Conservation (phyloP, 1,140 invertebrate genomes). For the Tribolium madens region DNA sequence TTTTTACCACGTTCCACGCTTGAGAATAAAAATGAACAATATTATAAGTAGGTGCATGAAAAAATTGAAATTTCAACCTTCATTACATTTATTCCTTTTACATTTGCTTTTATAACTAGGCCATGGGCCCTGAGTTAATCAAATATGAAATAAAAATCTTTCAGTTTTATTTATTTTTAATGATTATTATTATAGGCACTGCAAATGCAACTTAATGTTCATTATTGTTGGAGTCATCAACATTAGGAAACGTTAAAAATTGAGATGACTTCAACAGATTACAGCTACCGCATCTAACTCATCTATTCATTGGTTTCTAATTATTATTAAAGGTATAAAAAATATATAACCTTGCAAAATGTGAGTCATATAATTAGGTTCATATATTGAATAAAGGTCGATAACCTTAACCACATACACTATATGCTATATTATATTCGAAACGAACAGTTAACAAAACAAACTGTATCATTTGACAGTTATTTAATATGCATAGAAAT, state of each 20-base stretch:
- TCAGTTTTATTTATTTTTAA: neutral
- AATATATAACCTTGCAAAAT: neutral
- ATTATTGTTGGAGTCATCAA: neutral
- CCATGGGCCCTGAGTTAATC: neutral
- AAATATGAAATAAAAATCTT: neutral
- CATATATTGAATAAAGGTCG: neutral
- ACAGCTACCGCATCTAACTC: neutral
- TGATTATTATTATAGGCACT: neutral
- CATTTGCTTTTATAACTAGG: conserved; percentile 8
- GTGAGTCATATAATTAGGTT: neutral
- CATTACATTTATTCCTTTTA: neutral
- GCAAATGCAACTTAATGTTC: neutral
- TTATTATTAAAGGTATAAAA: neutral
- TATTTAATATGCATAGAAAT: neutral
- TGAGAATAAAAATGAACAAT: too few relatives aligned
- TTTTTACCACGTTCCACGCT: neutral
- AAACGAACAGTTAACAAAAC: neutral
- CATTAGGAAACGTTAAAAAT: neutral
- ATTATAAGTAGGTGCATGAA: too few relatives aligned
- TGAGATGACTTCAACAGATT: neutral
- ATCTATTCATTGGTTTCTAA: neutral
- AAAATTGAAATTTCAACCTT: neutral
- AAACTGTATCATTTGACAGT: neutral
- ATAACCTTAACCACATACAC: neutral
- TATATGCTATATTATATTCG: neutral